Evolutionary conservation across 1,140 invertebrate genomes (phyloP).

Genomic region (Carposina sasakii): DNA sequence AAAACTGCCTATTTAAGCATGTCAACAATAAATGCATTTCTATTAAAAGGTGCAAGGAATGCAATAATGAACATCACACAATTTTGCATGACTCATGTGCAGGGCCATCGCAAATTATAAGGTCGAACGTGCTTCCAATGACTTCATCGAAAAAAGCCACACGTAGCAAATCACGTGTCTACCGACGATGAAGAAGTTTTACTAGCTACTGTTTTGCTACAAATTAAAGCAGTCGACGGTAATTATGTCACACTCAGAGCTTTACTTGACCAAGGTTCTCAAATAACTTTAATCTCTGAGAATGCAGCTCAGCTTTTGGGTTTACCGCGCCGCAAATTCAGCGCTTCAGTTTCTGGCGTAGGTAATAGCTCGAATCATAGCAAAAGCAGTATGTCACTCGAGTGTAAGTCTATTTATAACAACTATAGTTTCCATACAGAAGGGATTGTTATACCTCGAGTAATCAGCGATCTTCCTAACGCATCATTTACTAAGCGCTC

Average conservation of each 20-base stretch:
- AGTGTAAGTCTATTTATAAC: background rate
- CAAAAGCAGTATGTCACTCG: background rate
- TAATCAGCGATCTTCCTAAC: background rate
- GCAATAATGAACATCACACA: slow-evolving; percentile 9
- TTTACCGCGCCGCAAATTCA: background rate
- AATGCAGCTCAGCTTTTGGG: background rate
- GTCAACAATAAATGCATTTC: slow-evolving; percentile 1
- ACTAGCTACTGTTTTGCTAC: background rate
- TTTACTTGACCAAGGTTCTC: background rate
- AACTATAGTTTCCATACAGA: background rate
- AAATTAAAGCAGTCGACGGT: background rate
- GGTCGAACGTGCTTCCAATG: too few relatives aligned
- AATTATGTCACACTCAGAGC: slow-evolving; percentile 7
- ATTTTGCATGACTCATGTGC: slow-evolving; percentile 7
- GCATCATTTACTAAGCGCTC: background rate
- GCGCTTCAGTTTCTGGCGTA: background rate
- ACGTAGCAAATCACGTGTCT: background rate
- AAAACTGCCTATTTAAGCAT: slow-evolving; percentile 5
- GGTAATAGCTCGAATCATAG: background rate
- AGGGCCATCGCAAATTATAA: too few relatives aligned
- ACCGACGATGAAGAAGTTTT: background rate
- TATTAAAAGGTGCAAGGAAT: background rate
- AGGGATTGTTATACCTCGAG: background rate
- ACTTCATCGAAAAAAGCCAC: too few relatives aligned
- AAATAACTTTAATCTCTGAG: background rate